Conservation (phyloP, 2,888 invertebrate species). For the Euplexia lucipara region DNA sequence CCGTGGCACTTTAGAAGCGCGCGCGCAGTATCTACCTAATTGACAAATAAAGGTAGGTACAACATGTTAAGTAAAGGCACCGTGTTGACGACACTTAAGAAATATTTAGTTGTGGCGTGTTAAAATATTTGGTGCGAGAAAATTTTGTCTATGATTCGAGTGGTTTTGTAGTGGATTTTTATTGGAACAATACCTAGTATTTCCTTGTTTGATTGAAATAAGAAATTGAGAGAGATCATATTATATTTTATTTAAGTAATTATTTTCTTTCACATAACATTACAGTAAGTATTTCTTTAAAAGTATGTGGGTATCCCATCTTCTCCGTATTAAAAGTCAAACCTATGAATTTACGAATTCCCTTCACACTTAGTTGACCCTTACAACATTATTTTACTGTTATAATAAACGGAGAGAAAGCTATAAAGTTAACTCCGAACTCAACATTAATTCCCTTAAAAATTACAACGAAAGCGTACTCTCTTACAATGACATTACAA, state of each 20-base stretch:
- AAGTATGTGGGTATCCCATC: neutral
- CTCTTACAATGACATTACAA: conserved; percentile 77
- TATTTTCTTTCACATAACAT: neutral
- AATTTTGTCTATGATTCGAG: conserved; percentile 59
- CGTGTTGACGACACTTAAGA: conserved; percentile 75
- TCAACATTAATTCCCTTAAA: conserved; percentile 57
- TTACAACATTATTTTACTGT: conserved; percentile 43
- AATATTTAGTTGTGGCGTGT: conserved; percentile 71
- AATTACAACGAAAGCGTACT: conserved; percentile 52
- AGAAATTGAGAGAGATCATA: too few species aligned
- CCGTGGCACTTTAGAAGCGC: conserved; percentile 82
- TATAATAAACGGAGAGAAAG: conserved; percentile 55
- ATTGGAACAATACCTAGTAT: neutral
- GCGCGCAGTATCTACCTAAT: conserved; percentile 74
- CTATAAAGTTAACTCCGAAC: conserved; percentile 46
- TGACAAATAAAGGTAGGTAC: conserved; percentile 81
- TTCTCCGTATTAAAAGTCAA: conserved; percentile 27
- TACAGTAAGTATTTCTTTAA: neutral
- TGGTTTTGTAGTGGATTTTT: neutral
- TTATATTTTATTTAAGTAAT: too few species aligned
- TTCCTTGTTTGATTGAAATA: neutral
- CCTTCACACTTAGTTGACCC: conserved; percentile 48
- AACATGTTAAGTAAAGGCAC: conserved; percentile 71
- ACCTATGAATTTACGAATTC: conserved; percentile 45
- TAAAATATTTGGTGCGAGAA: conserved; percentile 67